Base-by-base conservation (phyloP, 1,140 invertebrate genomes). In the Leptopilina clavipes region DNA sequence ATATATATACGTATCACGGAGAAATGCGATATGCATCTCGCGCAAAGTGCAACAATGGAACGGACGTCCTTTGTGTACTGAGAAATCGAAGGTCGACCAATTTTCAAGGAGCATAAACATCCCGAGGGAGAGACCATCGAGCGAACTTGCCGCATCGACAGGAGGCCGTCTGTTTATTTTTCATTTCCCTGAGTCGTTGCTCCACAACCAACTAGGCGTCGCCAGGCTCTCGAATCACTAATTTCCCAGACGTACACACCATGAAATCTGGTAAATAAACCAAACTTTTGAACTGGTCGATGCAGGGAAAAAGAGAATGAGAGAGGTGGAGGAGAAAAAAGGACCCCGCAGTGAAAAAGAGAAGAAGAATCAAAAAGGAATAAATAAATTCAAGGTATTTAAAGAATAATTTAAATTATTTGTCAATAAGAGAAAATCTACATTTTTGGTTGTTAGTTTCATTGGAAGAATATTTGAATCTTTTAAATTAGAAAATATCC, bases 71-170 rank as follows among this genome's bases (percentile, higher is more conserved):
- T 65, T 65, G 59, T 65, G 59, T 65, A 19, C 59, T 31, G 22
- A 31, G 72, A 75, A 76, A 77, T 80, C 75, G 80, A 78, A 79
- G 80, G 75, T 80, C 76, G 78, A 79, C 77, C 80, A 80, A 80
- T 80, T 82, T 81, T 76, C 79, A 76, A 73, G 79, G 70, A 79
- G 73, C 79, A 82, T 83, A 83, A 81, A 83, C 77, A 83, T 79
- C 80, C 78, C 80, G 65, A 71, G 74, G 76, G 74, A 40, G 37
- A 40, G 37, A 75, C 78, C 3, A 40, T 6, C 2, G 7, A 70
- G 48, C 73, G 71, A 75, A 48, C 56, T 71, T 48, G 76, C 71
- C 40, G 11, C 12, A 48, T 44, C 54, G 59, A 44, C 52, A 45
- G 71, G 72, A 78, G 73, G 75, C 70, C 52, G 25, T 77, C 78